Conservation (phyloP, 1,140 invertebrate species). For the Temnothorax curvispinosus region DNA sequence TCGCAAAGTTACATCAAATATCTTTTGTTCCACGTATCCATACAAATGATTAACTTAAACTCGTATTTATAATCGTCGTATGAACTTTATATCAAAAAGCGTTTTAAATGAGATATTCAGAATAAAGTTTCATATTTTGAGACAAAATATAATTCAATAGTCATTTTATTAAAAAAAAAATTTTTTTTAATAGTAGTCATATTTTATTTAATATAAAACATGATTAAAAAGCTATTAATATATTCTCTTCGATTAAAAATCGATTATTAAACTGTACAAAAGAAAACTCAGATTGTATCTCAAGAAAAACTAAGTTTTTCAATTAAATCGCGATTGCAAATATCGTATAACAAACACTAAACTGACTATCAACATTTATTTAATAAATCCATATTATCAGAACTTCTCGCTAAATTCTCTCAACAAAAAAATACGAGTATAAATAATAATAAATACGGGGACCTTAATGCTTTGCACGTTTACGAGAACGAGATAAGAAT, state of each 20-base stretch:
- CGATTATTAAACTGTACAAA: not conserved
- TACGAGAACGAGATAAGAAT: constrained; percentile 1
- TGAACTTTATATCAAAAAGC: not conserved
- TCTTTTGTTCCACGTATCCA: not conserved
- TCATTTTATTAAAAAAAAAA: too few relatives aligned
- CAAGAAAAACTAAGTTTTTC: not conserved
- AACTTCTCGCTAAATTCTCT: not conserved
- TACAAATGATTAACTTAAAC: not conserved
- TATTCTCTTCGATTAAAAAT: not conserved
- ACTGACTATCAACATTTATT: not conserved
- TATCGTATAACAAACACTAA: not conserved
- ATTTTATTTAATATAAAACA: too few relatives aligned
- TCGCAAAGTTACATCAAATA: not conserved
- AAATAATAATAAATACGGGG: not conserved
- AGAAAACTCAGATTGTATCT: not conserved
- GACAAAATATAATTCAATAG: too few relatives aligned
- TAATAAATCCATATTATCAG: not conserved
- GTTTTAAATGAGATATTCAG: too few relatives aligned
- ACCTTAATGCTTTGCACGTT: not conserved
- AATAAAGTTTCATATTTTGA: too few relatives aligned
- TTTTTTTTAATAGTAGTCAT: too few relatives aligned
- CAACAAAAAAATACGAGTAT: not conserved
- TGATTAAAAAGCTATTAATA: too few relatives aligned
- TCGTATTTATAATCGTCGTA: not conserved
- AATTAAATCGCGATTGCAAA: not conserved